phyloP scores from a whole-genome alignment of 1,140 invertebrate species.

The Drosophila gunungcola region DNA sequence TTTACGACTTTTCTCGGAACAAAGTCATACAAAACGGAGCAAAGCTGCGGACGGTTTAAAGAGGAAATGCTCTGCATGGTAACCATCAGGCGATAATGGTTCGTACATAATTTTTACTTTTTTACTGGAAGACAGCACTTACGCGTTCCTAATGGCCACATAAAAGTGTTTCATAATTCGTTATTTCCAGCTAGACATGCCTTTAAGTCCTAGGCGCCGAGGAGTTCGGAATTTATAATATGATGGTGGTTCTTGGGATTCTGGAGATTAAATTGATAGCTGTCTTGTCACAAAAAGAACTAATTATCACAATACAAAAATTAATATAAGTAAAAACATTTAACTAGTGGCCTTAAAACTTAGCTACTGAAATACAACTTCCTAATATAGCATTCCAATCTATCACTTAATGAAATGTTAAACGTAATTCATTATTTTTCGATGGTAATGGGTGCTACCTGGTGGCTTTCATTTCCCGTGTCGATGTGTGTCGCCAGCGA shows the following conservation, averaged over 20 bases:
- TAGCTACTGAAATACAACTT: too few relatives aligned
- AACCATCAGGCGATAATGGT: constrained; percentile 69
- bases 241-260: background rate
- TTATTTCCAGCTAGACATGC: constrained; percentile 1
- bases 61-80: constrained; percentile 44
- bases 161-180: constrained; percentile 33
- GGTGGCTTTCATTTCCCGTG: constrained; percentile 12
- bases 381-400: too few relatives aligned
- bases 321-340: too few relatives aligned
- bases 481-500: constrained; percentile 25
- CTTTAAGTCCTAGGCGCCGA: constrained; percentile 14
- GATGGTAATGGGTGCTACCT: background rate
- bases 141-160: constrained; percentile 28
- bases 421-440: background rate
- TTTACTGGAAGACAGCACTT: constrained; percentile 42
- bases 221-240: background rate
- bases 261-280: background rate
- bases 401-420: background rate
- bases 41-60: constrained; percentile 49
- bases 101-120: constrained; percentile 58
- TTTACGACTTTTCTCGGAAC: constrained; percentile 80
- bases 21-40: constrained; percentile 82
- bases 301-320: too few relatives aligned
- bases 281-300: too few relatives aligned
- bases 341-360: too few relatives aligned